phyloP scores from a whole-genome alignment of 2,797 vertebrate species.

The Coregonus suidteri region DNA sequence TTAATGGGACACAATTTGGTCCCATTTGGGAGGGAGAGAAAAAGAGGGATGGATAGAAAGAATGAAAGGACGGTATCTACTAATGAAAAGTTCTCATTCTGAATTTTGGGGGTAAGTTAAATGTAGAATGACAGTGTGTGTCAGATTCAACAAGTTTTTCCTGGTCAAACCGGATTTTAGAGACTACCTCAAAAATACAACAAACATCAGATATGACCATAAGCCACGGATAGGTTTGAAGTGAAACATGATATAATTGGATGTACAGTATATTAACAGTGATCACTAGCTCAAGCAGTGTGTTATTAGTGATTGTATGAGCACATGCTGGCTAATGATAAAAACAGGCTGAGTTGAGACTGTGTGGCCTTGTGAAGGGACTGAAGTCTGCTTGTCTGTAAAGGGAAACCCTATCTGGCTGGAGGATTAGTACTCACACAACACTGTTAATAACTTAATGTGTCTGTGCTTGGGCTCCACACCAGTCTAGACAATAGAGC shows the following conservation, averaged over 20 bases:
- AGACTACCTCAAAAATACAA: background rate
- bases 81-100: background rate
- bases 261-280: background rate
- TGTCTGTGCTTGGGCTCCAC: conserved; percentile 56
- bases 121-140: background rate
- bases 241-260: background rate
- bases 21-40: conserved; percentile 27
- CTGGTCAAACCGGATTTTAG: background rate
- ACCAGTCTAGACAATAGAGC: conserved; percentile 66
- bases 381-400: conserved; percentile 25
- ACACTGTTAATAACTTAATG: conserved; percentile 66
- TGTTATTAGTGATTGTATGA: background rate
- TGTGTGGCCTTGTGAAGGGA: background rate
- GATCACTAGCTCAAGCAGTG: background rate
- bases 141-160: background rate
- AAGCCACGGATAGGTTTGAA: background rate
- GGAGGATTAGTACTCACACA: conserved; percentile 63
- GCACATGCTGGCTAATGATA: background rate
- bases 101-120: background rate
- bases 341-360: background rate
- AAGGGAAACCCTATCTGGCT: conserved; percentile 41
- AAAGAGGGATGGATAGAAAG: background rate
- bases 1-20: conserved; percentile 48
- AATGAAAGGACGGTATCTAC: background rate
- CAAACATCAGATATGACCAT: background rate